Conservation (phyloP, 1,140 invertebrate genomes). For the Lepidurus arcticus region DNA sequence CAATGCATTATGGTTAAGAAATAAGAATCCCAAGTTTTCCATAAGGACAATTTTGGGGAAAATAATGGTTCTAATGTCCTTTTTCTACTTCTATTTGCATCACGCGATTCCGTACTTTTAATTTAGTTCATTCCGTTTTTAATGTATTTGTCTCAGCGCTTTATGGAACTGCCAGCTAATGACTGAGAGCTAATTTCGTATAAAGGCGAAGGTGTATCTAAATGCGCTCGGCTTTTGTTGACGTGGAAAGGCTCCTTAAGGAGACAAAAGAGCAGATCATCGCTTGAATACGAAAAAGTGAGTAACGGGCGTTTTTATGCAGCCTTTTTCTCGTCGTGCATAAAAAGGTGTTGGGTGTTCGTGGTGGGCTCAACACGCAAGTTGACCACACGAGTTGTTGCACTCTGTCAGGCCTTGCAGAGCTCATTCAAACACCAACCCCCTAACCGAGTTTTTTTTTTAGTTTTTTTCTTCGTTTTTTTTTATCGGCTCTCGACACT, state of each 20-base stretch:
- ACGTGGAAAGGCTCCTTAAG: background rate
- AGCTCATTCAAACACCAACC: background rate
- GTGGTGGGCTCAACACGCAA: conserved; percentile 12
- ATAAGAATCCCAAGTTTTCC: background rate
- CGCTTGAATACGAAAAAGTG: background rate
- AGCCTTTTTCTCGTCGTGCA: background rate
- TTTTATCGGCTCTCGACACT: background rate
- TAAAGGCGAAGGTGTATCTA: background rate
- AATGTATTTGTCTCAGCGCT: no score
- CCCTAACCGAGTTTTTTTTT: conserved; percentile 7
- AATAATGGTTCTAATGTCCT: no score
- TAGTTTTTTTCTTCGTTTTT: background rate
- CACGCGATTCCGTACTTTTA: no score
- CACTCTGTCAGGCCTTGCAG: background rate
- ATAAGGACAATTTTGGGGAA: no score
- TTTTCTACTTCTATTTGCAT: no score
- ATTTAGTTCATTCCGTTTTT: no score
- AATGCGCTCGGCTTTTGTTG: background rate
- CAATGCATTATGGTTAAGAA: background rate
- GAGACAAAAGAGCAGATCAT: background rate
- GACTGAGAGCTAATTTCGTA: background rate
- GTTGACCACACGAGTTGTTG: conserved; percentile 21
- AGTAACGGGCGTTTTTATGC: background rate
- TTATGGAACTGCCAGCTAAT: no score
- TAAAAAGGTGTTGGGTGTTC: conserved; percentile 21